Evolutionary conservation across 2,888 invertebrate genomes (phyloP), one percentile per base, ranked within the genome.

Genomic region (Gari tellinella): DNA sequence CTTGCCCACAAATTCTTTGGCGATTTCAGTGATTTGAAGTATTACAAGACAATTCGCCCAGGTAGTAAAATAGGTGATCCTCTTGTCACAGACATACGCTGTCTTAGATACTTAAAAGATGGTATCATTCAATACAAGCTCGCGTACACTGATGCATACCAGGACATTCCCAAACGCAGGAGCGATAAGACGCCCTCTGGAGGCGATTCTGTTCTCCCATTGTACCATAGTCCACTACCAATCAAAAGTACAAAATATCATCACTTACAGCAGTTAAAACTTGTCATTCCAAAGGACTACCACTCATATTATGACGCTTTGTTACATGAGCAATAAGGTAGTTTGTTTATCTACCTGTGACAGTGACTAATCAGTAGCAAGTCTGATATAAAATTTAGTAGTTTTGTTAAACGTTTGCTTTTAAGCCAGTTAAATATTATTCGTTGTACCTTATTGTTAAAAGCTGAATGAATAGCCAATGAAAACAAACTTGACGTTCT

Each of bases 1-100:
- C 17, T 66, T 14, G 26, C 5, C n/a, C n/a, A n/a, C n/a, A n/a
- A n/a, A n/a, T n/a, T n/a, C n/a, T n/a, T n/a, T n/a, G n/a, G n/a
- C n/a, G 37, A 37, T 19, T 72, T 48, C 55, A 62, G 60, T 23
- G 17, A 1, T 2, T 53, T 72, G 53, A 56, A 51, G 21, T 41
- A 45, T n/a, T 73, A 68, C 31, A 21, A 56, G n/a, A 58, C 60
- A 7, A 76, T 76, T 26, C 46, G 72, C 15, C 76, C 68, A 21
- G 72, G 68, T 5, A 48, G 23, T 2, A 46, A 51, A 23, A 52
- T 62, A 2, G 76, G 68, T 2, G 68, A 70, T 41, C 55, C 56
- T 23, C 55, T 57, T 37, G 77, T 74, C 21, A 77, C 67, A n/a
- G 51, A 76, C 57, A 56, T 72, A 17, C 31, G 23, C 8, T 21